Percentiles rank a stretch among this genome's conserved stretches.
These are phyloP conservation scores for Drosophila meridiana DNA, from an alignment of 2,888 invertebrate genomes.

Conservation along the genomic window DNA sequence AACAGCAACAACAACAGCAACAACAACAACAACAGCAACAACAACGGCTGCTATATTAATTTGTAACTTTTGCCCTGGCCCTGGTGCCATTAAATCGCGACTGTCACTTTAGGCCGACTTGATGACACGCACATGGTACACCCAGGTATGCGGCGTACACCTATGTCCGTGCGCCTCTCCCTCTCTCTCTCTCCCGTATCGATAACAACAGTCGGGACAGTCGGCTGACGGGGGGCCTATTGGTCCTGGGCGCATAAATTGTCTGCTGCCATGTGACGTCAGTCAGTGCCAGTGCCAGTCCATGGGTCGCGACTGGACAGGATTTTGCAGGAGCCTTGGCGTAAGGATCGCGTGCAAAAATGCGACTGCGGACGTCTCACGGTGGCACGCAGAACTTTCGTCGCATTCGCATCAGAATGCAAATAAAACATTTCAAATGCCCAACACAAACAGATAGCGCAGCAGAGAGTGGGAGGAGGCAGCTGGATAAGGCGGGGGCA, in stretches of 20 bases:
- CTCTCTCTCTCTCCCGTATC: conserved; percentile 41
- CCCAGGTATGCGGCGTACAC: conserved; percentile 22
- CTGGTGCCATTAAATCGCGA: conserved; percentile 83
- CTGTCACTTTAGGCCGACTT: conserved; percentile 84
- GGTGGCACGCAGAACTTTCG: conserved; percentile 68
- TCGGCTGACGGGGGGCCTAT: conserved; percentile 37
- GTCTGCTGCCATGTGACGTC: conserved; percentile 71
- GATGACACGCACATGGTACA: conserved; percentile 83
- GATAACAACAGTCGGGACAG: conserved; percentile 55
- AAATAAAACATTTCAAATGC: conserved; percentile 80
- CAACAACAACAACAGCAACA: neutral
- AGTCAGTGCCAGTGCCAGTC: conserved; percentile 47
- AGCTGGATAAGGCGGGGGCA: conserved; percentile 3
- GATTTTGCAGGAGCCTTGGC: conserved; percentile 41
- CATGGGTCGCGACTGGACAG: conserved; percentile 32
- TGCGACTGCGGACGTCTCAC: conserved; percentile 76
- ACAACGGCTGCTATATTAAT: conserved; percentile 70
- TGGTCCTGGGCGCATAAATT: conserved; percentile 66
- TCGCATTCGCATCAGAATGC: conserved; percentile 81
- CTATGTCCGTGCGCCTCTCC: conserved; percentile 6
- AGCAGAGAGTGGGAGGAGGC: conserved; percentile 8
- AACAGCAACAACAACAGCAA: neutral
- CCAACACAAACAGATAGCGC: conserved; percentile 45
- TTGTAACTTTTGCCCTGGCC: conserved; percentile 73
- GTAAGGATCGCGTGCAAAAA: conserved; percentile 81